Percentiles rank a stretch among this genome's conserved stretches.
phyloP scores from a whole-genome alignment of 2,797 vertebrate species.

The Aselliscus stoliczkanus region DNA sequence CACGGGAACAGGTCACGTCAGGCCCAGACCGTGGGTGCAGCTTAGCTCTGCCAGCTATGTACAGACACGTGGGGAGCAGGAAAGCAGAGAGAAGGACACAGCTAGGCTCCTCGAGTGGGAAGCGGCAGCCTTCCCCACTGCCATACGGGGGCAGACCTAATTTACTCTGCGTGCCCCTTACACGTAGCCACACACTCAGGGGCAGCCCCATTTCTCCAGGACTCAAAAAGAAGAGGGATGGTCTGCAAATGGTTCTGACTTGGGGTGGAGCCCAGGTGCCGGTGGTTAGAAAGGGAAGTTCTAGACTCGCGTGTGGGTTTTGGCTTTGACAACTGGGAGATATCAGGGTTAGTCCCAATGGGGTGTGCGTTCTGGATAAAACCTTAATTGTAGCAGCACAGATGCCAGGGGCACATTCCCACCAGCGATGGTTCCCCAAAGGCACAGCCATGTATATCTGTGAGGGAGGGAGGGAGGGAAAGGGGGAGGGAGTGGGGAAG shows the following conservation, averaged over 20 bases:
- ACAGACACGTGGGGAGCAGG: fast-evolving
- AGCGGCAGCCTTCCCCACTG: fast-evolving
- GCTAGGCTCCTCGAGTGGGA: fast-evolving
- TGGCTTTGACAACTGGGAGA: background rate
- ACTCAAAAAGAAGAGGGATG: background rate
- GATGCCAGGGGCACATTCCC: fast-evolving
- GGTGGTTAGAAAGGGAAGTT: background rate
- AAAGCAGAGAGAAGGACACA: background rate
- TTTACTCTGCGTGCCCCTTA: background rate
- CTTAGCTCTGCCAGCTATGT: background rate
- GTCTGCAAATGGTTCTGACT: background rate
- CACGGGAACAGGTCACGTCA: fast-evolving
- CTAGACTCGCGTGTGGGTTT: background rate
- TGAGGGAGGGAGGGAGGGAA: background rate
- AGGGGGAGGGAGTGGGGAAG: background rate
- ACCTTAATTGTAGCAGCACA: fast-evolving
- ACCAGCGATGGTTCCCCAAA: fast-evolving
- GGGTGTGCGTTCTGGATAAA: background rate
- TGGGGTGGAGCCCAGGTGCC: background rate
- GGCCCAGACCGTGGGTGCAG: background rate
- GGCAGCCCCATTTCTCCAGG: background rate
- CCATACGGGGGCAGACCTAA: too few species aligned
- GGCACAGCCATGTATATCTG: background rate
- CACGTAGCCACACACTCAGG: fast-evolving
- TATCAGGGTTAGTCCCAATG: fast-evolving